A percentile compares a stretch with the other conserved stretches of the same genome.
phyloP scores from a whole-genome alignment of 2,797 vertebrate species.

The Sus cebifrons region DNA sequence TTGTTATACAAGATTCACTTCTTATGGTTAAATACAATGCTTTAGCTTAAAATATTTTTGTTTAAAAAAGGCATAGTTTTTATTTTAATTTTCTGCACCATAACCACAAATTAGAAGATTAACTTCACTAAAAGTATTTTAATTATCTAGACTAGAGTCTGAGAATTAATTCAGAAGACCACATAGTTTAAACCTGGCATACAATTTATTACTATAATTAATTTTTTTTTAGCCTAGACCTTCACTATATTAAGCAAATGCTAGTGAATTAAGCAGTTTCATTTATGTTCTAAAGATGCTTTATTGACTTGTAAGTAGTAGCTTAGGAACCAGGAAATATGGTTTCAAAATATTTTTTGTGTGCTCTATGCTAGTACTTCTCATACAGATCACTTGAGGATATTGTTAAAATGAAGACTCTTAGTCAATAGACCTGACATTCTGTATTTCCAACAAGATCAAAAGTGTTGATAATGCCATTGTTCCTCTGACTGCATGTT shows the following conservation, averaged over 20 bases:
- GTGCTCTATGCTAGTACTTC: conserved; percentile 1
- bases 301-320: conserved; percentile 63
- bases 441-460: neutral
- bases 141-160: conserved; percentile 49
- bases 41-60: conserved; percentile 33
- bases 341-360: conserved; percentile 66
- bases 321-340: conserved; percentile 58
- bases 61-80: neutral
- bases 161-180: conserved; percentile 66
- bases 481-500: neutral
- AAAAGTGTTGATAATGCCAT: neutral
- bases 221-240: conserved; percentile 48
- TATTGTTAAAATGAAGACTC: neutral
- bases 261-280: conserved; percentile 62
- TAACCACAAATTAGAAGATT: conserved; percentile 32
- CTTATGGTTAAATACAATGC: neutral
- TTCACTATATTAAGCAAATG: conserved; percentile 71
- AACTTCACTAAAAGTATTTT: conserved; percentile 55
- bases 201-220: conserved; percentile 75
- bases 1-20: neutral
- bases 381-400: neutral
- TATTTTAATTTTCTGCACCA: conserved; percentile 34
- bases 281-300: conserved; percentile 66
- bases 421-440: neutral
- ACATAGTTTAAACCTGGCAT: conserved; percentile 62